Base-by-base conservation (phyloP, 2,797 vertebrate genomes). In the Hephaestus fuliginosus region DNA sequence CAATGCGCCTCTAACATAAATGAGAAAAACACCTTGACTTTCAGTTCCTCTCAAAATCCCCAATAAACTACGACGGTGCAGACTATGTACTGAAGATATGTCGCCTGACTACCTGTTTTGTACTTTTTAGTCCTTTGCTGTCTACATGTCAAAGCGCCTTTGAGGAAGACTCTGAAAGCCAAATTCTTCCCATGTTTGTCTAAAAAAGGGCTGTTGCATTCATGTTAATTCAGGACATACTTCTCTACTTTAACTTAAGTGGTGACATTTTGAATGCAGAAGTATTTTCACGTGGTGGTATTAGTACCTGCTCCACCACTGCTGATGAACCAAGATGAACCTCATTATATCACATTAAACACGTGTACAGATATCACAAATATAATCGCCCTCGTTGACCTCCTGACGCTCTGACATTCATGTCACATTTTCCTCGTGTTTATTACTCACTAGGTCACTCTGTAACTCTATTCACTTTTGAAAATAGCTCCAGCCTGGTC, bases 381-480 rank as follows among this genome's bases (percentile, higher is more conserved):
- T 66, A 68, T 30, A 46, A 70, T 39, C 30, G 49, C 6, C 52
- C 18, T 8, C 1, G 2, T 4, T 53, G 77, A 83, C 65, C 64
- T 68, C 41, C 46, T 25, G 52, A 41, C 57, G 12, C 5, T 0
- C 5, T 48, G 74, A 33, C 55, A 49, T 74, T 69, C 14, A 70
- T 66, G 57, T 78, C 63, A 77, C 57, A 55, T 70, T 63, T 66
- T 63, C 9, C 39, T 69, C 25, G 3, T 41, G 36, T 77, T 77
- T 60, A 75, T 71, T 13, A 70, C 62, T 30, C 74, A 6, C 43
- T 7, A 44, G 76, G 7, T 39, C 25, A 51, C 41, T 81, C 14
- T 57, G 79, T 48, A 41, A 72, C 62, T 68, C 53, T 22, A 49
- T 58, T 72, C 25, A 46, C 11, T 70, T 46, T 43, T 55, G 8